Conservation (phyloP, 2,113 vertebrate genomes). For the Austrofundulus limnaeus region DNA sequence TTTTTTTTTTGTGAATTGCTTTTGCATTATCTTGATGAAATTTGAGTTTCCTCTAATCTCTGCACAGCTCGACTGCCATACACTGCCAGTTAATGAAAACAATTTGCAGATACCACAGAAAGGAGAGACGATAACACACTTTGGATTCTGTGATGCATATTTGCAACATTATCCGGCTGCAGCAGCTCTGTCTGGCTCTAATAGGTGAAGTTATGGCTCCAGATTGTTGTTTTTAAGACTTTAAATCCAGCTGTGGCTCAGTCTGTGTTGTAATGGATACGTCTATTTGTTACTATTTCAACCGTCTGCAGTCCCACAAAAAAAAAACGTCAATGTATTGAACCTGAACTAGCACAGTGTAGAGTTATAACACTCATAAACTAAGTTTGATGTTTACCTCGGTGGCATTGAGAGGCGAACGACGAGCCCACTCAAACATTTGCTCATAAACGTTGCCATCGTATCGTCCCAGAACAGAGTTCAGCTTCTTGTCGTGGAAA, state of each 20-base stretch:
- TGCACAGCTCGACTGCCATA: not conserved
- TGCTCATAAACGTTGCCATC: slow-evolving; percentile 97
- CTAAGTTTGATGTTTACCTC: slow-evolving; percentile 78
- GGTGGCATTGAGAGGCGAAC: slow-evolving; percentile 89
- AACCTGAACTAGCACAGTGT: not conserved
- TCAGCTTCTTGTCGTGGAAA: slow-evolving; percentile 82
- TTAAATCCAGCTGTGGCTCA: not conserved
- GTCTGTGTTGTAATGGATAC: not conserved
- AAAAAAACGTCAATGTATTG: too few species aligned
- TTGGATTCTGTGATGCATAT: not conserved
- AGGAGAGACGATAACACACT: not conserved
- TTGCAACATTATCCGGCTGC: not conserved
- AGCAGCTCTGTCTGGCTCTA: not conserved
- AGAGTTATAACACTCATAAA: not conserved
- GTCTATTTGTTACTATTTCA: not conserved
- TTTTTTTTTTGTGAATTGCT: not conserved
- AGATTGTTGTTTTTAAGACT: not conserved
- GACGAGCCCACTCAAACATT: slow-evolving; percentile 95
- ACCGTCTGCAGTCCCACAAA: not conserved
- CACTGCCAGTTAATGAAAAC: not conserved
- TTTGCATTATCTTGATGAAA: not conserved
- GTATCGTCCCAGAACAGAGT: slow-evolving; percentile 91
- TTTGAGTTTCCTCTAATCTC: not conserved
- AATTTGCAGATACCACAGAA: not conserved
- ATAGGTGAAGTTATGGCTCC: too few species aligned